A percentile compares a stretch with the other conserved stretches of the same genome.
These are phyloP conservation scores for Drosophila burlai DNA, from an alignment of 1,140 invertebrate genomes.

Conservation along the genomic window DNA sequence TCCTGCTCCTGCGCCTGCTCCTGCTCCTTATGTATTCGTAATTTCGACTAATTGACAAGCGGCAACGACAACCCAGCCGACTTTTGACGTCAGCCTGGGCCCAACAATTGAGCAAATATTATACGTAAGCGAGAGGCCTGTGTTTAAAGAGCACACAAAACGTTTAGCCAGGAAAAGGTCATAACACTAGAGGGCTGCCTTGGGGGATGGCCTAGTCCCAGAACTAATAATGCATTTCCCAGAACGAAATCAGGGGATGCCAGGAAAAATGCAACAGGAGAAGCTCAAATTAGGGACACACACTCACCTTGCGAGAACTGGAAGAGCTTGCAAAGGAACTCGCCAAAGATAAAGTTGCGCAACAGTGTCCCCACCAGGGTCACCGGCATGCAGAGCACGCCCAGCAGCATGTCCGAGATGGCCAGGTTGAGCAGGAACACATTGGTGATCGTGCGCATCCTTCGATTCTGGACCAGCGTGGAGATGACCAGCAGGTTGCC, in stretches of 20 bases:
- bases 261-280: background rate
- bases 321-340: constrained; percentile 92
- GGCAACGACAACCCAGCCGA: background rate
- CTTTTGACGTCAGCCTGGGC: background rate
- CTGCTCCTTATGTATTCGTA: constrained; percentile 38
- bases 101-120: constrained; percentile 13
- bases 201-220: background rate
- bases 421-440: constrained; percentile 95
- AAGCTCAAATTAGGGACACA: constrained; percentile 57
- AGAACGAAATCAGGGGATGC: background rate
- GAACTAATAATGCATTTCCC: background rate
- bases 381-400: constrained; percentile 95
- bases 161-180: background rate
- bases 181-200: background rate
- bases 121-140: too few relatives aligned
- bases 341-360: constrained; percentile 93
- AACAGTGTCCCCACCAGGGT: constrained; percentile 93
- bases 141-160: constrained; percentile 2
- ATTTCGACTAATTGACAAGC: constrained; percentile 52
- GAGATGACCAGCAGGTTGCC: constrained; percentile 93
- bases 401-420: constrained; percentile 92
- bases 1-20: background rate
- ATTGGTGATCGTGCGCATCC: constrained; percentile 95
- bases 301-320: constrained; percentile 93
- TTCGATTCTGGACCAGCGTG: constrained; percentile 91